phyloP scores from a whole-genome alignment of 2,797 vertebrate genomes.

The Coluber constrictor region DNA sequence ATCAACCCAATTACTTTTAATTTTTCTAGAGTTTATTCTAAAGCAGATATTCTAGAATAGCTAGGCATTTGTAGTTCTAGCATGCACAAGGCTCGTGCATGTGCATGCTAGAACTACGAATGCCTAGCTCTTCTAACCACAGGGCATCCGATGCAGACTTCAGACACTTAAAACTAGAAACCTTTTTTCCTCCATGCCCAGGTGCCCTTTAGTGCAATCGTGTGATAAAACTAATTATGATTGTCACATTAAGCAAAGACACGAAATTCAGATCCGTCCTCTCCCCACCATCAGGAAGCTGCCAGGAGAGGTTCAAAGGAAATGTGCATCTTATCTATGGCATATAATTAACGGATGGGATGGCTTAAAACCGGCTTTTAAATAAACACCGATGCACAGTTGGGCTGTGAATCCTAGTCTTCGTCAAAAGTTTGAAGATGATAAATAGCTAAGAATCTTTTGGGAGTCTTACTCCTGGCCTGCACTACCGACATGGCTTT shows the following conservation, averaged over 20 bases:
- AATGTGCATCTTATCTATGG: not conserved
- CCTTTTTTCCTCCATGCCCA: not conserved
- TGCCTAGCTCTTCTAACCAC: too few relatives aligned
- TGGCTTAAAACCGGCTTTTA: not conserved
- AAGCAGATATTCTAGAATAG: not conserved
- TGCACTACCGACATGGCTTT: not conserved
- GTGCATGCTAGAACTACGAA: too few relatives aligned
- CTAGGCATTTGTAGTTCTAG: too few relatives aligned
- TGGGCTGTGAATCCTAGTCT: not conserved
- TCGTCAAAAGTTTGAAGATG: not conserved
- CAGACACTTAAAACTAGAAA: not conserved
- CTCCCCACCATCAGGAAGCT: too few relatives aligned
- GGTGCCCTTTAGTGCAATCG: not conserved
- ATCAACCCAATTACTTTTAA: not conserved
- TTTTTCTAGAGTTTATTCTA: not conserved
- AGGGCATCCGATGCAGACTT: not conserved
- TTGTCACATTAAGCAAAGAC: not conserved
- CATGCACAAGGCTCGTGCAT: too few relatives aligned
- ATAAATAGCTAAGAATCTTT: not conserved
- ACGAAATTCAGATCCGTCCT: not conserved
- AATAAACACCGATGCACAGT: not conserved
- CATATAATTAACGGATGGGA: not conserved
- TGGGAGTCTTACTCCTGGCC: not conserved
- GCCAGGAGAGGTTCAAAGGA: not conserved
- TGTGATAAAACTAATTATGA: not conserved